These are phyloP conservation scores for Nannoperca obscura DNA, from an alignment of 2,797 vertebrate genomes.

Conservation along the genomic window DNA sequence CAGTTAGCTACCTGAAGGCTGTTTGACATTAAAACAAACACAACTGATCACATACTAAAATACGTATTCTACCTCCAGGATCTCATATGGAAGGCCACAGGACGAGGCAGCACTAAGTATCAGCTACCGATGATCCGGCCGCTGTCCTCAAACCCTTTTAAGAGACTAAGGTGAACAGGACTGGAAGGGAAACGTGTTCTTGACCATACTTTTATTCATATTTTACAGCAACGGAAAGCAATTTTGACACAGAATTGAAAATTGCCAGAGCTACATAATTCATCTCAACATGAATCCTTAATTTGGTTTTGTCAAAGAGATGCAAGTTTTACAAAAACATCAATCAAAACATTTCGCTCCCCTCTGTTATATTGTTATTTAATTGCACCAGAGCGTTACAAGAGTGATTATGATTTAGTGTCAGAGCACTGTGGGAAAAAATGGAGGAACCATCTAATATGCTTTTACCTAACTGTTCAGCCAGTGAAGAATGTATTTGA, in stretches of 20 bases:
- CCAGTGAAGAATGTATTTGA: conserved; percentile 1
- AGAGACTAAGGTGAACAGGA: neutral
- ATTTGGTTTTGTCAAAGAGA: conserved; percentile 10
- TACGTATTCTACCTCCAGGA: neutral
- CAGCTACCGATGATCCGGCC: neutral
- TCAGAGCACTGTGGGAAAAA: neutral
- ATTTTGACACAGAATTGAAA: conserved; percentile 19
- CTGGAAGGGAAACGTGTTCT: neutral
- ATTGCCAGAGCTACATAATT: conserved; percentile 11
- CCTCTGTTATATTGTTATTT: conserved; percentile 26
- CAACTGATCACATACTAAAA: neutral
- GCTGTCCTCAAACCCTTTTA: neutral
- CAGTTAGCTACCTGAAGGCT: neutral
- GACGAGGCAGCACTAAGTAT: neutral
- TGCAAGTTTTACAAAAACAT: conserved; percentile 7
- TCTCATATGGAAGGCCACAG: neutral
- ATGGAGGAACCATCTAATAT: neutral
- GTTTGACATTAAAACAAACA: neutral
- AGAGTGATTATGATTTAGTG: conserved; percentile 11
- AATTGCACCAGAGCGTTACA: conserved; percentile 5
- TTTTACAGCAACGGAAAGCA: conserved; percentile 11
- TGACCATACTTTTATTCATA: neutral
- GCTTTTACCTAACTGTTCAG: conserved; percentile 2
- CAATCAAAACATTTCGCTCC: conserved; percentile 8
- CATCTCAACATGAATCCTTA: conserved; percentile 15